Evolutionary conservation across 30 jellyfish, hydroid and myxozoan species (phyloP).

Genomic region (Aurelia sp.): DNA sequence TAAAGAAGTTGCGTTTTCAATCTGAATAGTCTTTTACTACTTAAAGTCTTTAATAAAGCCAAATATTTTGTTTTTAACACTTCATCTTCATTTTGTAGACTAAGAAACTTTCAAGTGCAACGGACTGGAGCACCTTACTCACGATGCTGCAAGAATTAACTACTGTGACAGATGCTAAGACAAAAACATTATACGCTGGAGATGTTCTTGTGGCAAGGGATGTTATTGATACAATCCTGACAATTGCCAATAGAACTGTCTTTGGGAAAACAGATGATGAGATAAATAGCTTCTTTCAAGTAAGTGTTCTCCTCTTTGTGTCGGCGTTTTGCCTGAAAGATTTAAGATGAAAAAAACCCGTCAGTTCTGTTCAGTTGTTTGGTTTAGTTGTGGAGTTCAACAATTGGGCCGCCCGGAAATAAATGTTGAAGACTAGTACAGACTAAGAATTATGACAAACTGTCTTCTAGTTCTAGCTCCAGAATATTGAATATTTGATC

Average conservation of each 20-base stretch:
- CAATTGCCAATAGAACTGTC: constrained; percentile 5
- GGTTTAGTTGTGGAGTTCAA: too few relatives aligned
- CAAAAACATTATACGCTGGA: constrained; percentile 82
- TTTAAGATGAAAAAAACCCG: too few relatives aligned
- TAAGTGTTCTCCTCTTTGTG: not conserved
- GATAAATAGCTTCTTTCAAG: constrained; percentile 35
- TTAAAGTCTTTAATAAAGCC: too few relatives aligned
- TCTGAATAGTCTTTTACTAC: too few relatives aligned
- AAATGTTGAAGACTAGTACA: too few relatives aligned
- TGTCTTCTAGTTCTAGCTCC: too few relatives aligned
- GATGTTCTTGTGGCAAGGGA: constrained; percentile 67
- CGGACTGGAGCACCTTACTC: constrained; percentile 17
- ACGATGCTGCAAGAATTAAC: constrained; percentile 12
- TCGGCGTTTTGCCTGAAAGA: too few relatives aligned
- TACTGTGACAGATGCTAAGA: constrained; percentile 48
- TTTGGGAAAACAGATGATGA: constrained; percentile 11
- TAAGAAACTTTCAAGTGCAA: not conserved
- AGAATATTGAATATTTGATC: too few relatives aligned
- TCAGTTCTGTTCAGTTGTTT: too few relatives aligned
- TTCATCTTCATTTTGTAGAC: not conserved
- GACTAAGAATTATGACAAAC: too few relatives aligned
- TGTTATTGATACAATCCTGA: constrained; percentile 9
- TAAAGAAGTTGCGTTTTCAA: too few relatives aligned
- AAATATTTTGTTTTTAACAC: not conserved
- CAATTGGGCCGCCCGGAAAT: too few relatives aligned